These are phyloP conservation scores for Ochotona princeps DNA, from an alignment of 2,113 vertebrate genomes.

Conservation along the genomic window DNA sequence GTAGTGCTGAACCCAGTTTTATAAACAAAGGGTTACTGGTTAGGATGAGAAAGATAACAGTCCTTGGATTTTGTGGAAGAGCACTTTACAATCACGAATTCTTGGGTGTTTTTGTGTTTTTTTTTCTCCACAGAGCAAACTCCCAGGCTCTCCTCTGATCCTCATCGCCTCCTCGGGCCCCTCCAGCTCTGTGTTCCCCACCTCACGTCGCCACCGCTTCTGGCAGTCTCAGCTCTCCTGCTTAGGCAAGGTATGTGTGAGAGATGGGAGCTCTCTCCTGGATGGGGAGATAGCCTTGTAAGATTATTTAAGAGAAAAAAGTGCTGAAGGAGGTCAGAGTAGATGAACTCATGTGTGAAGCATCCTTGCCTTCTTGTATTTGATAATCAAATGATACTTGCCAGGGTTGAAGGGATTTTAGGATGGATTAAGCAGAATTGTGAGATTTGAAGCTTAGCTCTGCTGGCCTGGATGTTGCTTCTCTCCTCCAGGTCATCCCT, in stretches of 20 bases:
- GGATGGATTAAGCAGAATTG: background rate
- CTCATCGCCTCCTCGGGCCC: slow-evolving; percentile 95
- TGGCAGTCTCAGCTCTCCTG: slow-evolving; percentile 99
- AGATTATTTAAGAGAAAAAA: background rate
- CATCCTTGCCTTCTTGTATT: background rate
- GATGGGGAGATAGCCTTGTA: background rate
- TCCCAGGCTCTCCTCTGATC: slow-evolving; percentile 97
- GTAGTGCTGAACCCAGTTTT: background rate
- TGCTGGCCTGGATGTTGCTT: background rate
- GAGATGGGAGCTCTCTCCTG: background rate
- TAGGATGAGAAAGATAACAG: background rate
- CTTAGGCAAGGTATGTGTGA: slow-evolving; percentile 92
- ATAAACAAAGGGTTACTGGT: background rate
- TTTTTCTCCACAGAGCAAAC: slow-evolving; percentile 89
- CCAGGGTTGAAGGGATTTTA: background rate
- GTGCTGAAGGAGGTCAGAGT: background rate
- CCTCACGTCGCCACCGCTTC: slow-evolving; percentile 95
- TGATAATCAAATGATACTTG: background rate
- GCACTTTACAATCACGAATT: accelerated
- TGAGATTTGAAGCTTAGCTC: background rate
- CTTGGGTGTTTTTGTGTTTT: background rate
- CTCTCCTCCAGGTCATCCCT: slow-evolving; percentile 91
- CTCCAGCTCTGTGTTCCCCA: slow-evolving; percentile 90
- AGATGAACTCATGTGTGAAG: background rate
- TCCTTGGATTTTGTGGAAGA: background rate